Percentiles rank a stretch among this genome's conserved stretches.
Evolutionary conservation across 2,113 vertebrate genomes (phyloP).

Genomic region (Neomonachus schauinslandi): DNA sequence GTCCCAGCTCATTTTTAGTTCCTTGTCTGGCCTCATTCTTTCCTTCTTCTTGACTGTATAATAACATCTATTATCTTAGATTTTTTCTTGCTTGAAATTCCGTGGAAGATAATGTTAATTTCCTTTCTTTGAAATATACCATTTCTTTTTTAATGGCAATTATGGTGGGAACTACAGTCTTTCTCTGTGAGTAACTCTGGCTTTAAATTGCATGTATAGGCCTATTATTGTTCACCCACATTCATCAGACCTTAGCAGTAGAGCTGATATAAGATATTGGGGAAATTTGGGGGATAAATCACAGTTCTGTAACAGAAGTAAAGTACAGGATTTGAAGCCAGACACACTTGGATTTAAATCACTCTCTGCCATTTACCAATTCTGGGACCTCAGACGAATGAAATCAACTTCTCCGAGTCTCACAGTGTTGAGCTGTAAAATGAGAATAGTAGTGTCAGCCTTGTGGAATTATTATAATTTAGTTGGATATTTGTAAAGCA

Average conservation of each 20-base stretch:
- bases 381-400: background rate
- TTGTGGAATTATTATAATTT: slow-evolving; percentile 34
- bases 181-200: background rate
- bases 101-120: background rate
- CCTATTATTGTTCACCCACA: background rate
- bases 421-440: background rate
- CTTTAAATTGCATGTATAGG: background rate
- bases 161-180: background rate
- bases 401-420: background rate
- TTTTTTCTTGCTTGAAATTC: slow-evolving; percentile 38
- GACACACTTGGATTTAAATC: background rate
- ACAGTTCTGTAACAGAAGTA: background rate
- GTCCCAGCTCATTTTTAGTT: background rate
- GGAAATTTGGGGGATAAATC: background rate
- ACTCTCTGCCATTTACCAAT: background rate
- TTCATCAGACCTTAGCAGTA: background rate
- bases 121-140: background rate
- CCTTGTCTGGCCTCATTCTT: background rate
- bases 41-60: background rate
- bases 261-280: background rate
- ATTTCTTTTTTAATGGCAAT: background rate
- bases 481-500: background rate
- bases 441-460: background rate
- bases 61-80: background rate
- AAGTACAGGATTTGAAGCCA: background rate